Base-by-base conservation (phyloP, 2,888 invertebrate species). In the Standfussiana lucernea region DNA sequence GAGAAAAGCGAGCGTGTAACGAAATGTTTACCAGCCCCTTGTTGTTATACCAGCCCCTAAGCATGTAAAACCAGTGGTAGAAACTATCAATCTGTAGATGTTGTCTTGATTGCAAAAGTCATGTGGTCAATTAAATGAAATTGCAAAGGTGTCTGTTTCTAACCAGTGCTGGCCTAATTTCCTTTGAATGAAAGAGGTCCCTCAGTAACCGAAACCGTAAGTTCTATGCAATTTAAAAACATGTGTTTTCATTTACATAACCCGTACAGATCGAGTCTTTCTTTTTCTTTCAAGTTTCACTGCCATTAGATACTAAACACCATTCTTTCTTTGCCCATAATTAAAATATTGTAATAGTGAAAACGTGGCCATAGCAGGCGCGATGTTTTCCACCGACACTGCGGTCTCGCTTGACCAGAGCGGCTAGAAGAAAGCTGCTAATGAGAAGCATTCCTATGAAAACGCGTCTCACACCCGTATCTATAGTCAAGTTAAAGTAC, bases 401-500 rank as follows among this genome's bases (percentile, higher is more conserved):
- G 69, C 79, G 72, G 83, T 83, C 84, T 86, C 84, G 84, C 84
- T 86, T 80, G 84, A 89, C 84, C 85, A 86, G 85, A 86, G 71
- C 64, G 70, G 47, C 64, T 77, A 77, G 79, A 89, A 88, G 91
- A 90, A 92, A 91, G 91, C 84, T 86, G 82, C 65, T 28, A 68
- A 79, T 74, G 79, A 86, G 80, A 84, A 80, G 68, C 87, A 90
- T 91, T 91, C 90, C 87, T 86, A 87, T 85, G 89, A 90, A 90
- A 90, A 89, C 88, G 76, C 84, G 86, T 82, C 62, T 82, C 62
- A n/a, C n/a, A n/a, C n/a, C n/a, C n/a, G n/a, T n/a, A n/a, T n/a
- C n/a, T n/a, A n/a, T n/a, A n/a, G n/a, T n/a, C n/a, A n/a, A n/a
- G n/a, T n/a, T n/a, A n/a, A n/a, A n/a, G n/a, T n/a, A n/a, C n/a